phyloP scores from a whole-genome alignment of 2,888 invertebrate species.

The Euclidia mi region DNA sequence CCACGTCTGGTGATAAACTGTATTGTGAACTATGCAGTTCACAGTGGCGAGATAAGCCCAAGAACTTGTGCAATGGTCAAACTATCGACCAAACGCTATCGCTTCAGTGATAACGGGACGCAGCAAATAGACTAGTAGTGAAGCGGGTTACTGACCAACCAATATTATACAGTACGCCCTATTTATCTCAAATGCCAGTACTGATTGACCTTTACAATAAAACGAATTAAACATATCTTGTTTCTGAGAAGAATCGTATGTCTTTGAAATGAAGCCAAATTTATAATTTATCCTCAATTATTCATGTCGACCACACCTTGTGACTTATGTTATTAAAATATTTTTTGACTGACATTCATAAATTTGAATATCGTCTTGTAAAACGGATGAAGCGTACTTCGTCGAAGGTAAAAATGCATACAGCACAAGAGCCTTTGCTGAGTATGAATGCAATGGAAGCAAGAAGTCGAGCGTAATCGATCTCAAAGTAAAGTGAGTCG shows the following conservation, averaged over 20 bases:
- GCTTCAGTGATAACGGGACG: conserved; percentile 79
- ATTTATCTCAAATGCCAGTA: conserved; percentile 65
- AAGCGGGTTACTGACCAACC: conserved; percentile 72
- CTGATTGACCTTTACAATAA: conserved; percentile 39
- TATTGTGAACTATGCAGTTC: conserved; percentile 42
- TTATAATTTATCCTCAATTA: conserved; percentile 41
- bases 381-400: conserved; percentile 13
- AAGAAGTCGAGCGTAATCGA: conserved; percentile 38
- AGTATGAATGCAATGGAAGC: conserved; percentile 21
- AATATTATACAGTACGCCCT: conserved; percentile 67
- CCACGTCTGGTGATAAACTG: conserved; percentile 71
- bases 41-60: conserved; percentile 76
- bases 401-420: conserved; percentile 3
- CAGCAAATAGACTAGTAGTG: conserved; percentile 70
- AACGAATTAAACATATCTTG: conserved; percentile 47
- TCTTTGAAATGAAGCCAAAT: conserved; percentile 64
- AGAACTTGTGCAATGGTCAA: conserved; percentile 74
- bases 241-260: conserved; percentile 51
- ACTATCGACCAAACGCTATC: conserved; percentile 78
- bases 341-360: conserved; percentile 16
- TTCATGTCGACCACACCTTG: conserved; percentile 24
- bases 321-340: conserved; percentile 17
- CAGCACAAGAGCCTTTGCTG: conserved; percentile 3
- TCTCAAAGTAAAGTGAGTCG: conserved; percentile 44
- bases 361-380: background rate